These are phyloP conservation scores for Eledona agricola DNA, from an alignment of 2,888 invertebrate genomes.

Conservation along the genomic window DNA sequence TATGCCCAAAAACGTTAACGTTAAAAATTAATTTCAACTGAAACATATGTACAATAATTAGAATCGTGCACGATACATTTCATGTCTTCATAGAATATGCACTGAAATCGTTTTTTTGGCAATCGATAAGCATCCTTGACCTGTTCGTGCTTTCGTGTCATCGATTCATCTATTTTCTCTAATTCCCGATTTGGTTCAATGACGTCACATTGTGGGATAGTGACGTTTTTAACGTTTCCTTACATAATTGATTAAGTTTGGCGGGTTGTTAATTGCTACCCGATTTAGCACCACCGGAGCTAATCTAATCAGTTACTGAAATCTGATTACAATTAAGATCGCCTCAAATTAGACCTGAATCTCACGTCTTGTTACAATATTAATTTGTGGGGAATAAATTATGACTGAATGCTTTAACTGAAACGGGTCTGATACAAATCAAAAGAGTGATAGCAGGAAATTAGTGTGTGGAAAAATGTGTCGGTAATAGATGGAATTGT, in stretches of 20 bases:
- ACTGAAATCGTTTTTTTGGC: slow-evolving; percentile 22
- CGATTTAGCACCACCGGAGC: slow-evolving; percentile 7
- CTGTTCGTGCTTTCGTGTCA: slow-evolving; percentile 4
- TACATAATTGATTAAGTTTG: slow-evolving; percentile 14
- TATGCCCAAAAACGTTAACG: too few relatives aligned
- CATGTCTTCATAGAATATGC: slow-evolving; percentile 32
- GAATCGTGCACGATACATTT: slow-evolving; percentile 24
- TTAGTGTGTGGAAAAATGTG: too few relatives aligned
- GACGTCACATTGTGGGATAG: slow-evolving; percentile 13
- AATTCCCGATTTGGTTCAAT: slow-evolving; percentile 1
- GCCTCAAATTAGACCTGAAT: too few relatives aligned
- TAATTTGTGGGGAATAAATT: too few relatives aligned
- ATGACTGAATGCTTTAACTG: too few relatives aligned
- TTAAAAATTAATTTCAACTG: slow-evolving; percentile 17
- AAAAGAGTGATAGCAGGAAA: too few relatives aligned
- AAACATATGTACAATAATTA: slow-evolving; percentile 15
- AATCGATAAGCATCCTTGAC: slow-evolving; percentile 31
- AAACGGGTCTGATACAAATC: too few relatives aligned
- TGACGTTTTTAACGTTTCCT: slow-evolving; percentile 18
- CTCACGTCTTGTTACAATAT: too few relatives aligned
- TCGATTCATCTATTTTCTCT: slow-evolving; percentile 16
- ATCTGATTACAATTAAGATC: slow-evolving; percentile 12
- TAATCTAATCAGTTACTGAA: slow-evolving; percentile 15
- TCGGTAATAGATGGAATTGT: too few relatives aligned
- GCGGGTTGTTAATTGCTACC: slow-evolving; percentile 5